Percentiles rank a stretch among this genome's conserved stretches.
Evolutionary conservation across 1,140 invertebrate species (phyloP).

Genomic region (Drosophila ironensis): DNA sequence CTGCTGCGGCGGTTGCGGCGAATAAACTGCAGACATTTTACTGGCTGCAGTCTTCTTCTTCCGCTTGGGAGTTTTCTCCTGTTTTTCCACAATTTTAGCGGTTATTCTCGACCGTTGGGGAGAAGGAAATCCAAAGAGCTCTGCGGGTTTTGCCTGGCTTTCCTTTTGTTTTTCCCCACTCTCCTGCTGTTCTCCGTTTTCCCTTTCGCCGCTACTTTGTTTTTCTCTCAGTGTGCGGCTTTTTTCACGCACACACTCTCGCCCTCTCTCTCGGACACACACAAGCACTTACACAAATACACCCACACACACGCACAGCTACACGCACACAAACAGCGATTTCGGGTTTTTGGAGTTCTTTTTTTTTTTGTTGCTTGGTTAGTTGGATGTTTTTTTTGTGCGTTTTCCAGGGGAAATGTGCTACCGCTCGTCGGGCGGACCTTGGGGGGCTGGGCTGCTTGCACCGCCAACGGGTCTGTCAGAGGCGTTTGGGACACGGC

Average conservation of each 20-base stretch:
- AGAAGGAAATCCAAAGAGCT: constrained; percentile 37
- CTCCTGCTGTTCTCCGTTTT: too few species aligned
- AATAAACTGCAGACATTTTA: constrained; percentile 84
- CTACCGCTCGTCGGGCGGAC: too few species aligned
- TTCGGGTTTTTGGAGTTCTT: neutral
- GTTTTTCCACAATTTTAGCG: constrained; percentile 82
- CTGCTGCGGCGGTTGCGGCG: constrained; percentile 82
- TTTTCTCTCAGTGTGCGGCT: constrained; percentile 62
- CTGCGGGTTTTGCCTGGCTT: constrained; percentile 8
- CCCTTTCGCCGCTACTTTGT: too few species aligned
- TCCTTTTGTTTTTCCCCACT: constrained; percentile 8
- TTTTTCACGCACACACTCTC: constrained; percentile 58
- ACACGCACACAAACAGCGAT: neutral
- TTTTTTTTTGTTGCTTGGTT: neutral
- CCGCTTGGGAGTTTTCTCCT: constrained; percentile 82
- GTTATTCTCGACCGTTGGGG: constrained; percentile 69
- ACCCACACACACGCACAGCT: constrained; percentile 16
- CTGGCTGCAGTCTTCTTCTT: constrained; percentile 82
- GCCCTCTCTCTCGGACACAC: too few species aligned
- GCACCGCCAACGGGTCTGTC: constrained; percentile 3
- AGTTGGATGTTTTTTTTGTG: too few species aligned
- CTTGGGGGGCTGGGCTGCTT: too few species aligned
- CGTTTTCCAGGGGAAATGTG: too few species aligned
- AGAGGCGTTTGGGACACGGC: constrained; percentile 3
- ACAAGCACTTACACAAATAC: constrained; percentile 5